Evolutionary conservation across 2,888 invertebrate species (phyloP).

Genomic region (Calameuta filiformis): DNA sequence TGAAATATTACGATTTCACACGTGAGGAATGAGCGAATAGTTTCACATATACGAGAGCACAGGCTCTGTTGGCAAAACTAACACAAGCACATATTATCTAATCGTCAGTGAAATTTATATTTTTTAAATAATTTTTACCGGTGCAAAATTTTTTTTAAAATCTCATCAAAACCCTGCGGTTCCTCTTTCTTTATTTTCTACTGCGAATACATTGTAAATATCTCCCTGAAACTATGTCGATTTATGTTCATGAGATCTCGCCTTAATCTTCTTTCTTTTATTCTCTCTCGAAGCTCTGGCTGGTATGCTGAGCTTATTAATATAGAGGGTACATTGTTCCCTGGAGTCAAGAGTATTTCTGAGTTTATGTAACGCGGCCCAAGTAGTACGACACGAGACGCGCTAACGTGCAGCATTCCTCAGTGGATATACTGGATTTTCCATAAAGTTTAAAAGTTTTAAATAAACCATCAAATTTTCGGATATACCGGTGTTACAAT

Average conservation of each 20-base stretch:
- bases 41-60: neutral
- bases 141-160: neutral
- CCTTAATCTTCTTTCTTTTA: neutral
- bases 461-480: neutral
- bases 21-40: neutral
- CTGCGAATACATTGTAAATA: neutral
- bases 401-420: constrained; percentile 8
- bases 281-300: constrained; percentile 8
- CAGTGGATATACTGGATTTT: neutral
- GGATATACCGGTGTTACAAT: neutral
- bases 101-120: neutral
- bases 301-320: constrained; percentile 13
- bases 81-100: neutral
- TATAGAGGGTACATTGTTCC: constrained; percentile 26
- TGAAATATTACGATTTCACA: neutral
- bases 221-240: neutral
- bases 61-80: neutral
- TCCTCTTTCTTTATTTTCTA: neutral
- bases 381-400: constrained; percentile 3
- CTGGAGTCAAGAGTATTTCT: constrained; percentile 20
- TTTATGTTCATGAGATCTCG: neutral
- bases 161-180: neutral
- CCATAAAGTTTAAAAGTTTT: neutral
- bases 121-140: neutral
- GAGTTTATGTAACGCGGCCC: constrained; percentile 21